Evolutionary conservation across 1,140 invertebrate genomes (phyloP), one percentile per base, ranked within the genome.

Genomic region (Conopomorpha cramerella): DNA sequence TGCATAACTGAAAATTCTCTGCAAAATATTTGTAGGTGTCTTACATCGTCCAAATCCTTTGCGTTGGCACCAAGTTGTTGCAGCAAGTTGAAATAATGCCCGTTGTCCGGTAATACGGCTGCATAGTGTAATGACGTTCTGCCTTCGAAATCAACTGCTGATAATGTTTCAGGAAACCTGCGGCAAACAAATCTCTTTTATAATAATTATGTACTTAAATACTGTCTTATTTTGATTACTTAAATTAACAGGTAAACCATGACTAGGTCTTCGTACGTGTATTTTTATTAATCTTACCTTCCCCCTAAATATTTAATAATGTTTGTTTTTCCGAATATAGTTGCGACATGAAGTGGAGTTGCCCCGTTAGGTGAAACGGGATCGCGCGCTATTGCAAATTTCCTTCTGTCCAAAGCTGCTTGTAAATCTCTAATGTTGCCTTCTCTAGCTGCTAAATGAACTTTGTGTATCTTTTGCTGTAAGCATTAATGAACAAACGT

Each of bases 51-150:
- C 51, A 87, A 81, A 29, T 86, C 71, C 45, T 90, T 86, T 2
- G 87, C 84, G 77, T 95, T 91, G 10, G 90, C 89, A 27, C 93
- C 93, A 30, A 93, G 78, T 56, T 93, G 90, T 48, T 90, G 71
- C 25, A 96, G 74, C 30, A 93, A 78, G 63, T 93, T 91, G 64
- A 91, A 95, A 54, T 93, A 92, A 61, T 93, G 89, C 0, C 91
- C 91, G 48, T 91, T 92, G 53, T 96, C 93, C 10, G 86, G 83
- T 19, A 95, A 70, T 2, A 88, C 87, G 3, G 91, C 90, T 3
- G 93, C 90, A 64, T 95, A 96, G 77, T 96, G 93, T 23, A 96
- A 79, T n/a, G 93, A 85, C 2, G 92, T 95, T 48, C 93, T 80
- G 17, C 91, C 92, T 64, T 91, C 85, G 55, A 86, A 73, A 73